These are phyloP conservation scores for Hydropotes inermis DNA, from an alignment of 2,113 vertebrate genomes.

Conservation along the genomic window DNA sequence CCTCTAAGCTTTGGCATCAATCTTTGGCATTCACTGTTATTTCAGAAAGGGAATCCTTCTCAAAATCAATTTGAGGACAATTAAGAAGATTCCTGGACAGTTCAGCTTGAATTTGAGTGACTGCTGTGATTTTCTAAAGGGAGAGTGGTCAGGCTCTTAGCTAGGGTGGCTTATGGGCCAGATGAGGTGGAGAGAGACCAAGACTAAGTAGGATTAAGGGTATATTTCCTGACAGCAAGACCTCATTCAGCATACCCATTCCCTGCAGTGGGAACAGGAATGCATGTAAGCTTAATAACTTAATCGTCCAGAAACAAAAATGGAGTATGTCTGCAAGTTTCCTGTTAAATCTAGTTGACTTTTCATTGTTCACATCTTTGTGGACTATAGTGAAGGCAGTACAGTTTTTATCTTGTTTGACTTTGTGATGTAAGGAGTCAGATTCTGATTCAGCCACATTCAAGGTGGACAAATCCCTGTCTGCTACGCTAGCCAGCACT, in stretches of 20 bases:
- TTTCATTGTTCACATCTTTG: not conserved
- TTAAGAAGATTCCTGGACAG: not conserved
- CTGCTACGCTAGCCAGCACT: not conserved
- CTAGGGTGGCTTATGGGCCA: not conserved
- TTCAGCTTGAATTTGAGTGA: not conserved
- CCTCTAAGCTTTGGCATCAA: not conserved
- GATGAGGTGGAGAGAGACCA: not conserved
- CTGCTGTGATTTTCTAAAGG: not conserved
- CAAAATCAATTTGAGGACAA: not conserved
- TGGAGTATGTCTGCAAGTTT: not conserved
- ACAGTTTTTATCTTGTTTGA: not conserved
- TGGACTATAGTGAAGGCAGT: not conserved
- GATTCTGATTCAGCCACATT: not conserved
- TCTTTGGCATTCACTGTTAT: not conserved
- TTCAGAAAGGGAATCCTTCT: not conserved
- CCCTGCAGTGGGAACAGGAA: not conserved
- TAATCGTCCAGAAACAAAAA: not conserved
- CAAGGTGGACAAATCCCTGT: not conserved
- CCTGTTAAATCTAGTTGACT: not conserved
- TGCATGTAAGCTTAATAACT: not conserved
- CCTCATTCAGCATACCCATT: not conserved
- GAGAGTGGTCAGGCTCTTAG: not conserved
- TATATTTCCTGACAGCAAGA: not conserved
- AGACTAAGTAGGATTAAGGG: not conserved
- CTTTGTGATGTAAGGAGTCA: not conserved